These are phyloP conservation scores for Tetanocera ferruginea DNA, from an alignment of 2,888 invertebrate genomes.

Conservation along the genomic window DNA sequence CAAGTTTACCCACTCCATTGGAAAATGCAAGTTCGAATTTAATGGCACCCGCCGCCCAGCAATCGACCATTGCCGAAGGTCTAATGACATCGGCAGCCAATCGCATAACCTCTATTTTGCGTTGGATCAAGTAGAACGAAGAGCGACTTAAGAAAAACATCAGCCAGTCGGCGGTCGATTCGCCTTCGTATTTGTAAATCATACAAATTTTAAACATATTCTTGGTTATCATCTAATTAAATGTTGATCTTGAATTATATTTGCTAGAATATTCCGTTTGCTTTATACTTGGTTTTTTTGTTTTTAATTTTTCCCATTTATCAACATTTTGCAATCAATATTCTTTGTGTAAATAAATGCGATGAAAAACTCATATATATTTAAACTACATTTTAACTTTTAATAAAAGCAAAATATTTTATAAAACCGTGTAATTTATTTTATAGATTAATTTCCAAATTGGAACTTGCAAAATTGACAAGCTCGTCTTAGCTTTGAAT, in stretches of 20 bases:
- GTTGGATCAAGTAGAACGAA: slow-evolving; percentile 68
- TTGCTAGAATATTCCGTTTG: neutral
- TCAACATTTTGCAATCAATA: slow-evolving; percentile 11
- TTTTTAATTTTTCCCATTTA: neutral
- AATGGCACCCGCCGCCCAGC: slow-evolving; percentile 59
- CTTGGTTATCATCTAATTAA: neutral
- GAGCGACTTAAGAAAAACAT: neutral
- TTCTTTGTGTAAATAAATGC: slow-evolving; percentile 34
- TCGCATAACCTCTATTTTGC: slow-evolving; percentile 85
- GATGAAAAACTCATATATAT: slow-evolving; percentile 18
- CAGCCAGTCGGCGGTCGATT: neutral
- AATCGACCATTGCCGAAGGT: slow-evolving; percentile 77
- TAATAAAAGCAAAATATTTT: slow-evolving; percentile 36
- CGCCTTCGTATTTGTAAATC: slow-evolving; percentile 16
- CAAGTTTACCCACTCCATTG: slow-evolving; percentile 58
- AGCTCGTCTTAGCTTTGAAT: slow-evolving; percentile 1
- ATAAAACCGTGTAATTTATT: slow-evolving; percentile 24
- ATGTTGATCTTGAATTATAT: too few species aligned
- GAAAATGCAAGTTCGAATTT: slow-evolving; percentile 59
- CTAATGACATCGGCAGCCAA: slow-evolving; percentile 87
- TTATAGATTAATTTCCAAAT: slow-evolving; percentile 15
- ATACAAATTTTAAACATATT: neutral
- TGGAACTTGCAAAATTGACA: neutral
- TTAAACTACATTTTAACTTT: slow-evolving; percentile 37
- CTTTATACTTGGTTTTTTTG: neutral